Base-by-base conservation (phyloP, 2,113 vertebrate genomes). In the Lepus timidus region DNA sequence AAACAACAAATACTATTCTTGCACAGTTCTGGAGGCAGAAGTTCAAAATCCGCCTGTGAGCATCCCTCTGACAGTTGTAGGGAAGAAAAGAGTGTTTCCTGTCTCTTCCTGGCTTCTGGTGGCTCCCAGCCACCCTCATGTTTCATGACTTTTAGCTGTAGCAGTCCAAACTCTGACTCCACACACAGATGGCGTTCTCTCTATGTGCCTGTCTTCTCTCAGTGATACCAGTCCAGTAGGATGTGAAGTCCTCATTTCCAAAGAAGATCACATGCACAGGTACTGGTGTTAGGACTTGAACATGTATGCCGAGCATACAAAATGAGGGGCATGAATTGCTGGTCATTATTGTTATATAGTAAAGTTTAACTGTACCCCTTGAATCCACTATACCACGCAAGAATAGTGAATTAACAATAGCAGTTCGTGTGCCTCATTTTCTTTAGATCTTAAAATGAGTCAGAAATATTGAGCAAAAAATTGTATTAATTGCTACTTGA, bases 381-480 rank as follows among this genome's bases (percentile, higher is more conserved):
- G 68, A 91, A 67, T 5, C 7, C 12, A 95, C 14, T 27, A 13
- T 9, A 67, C 5, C 71, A 33, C 2, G 25, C 64, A 82, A 78
- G 29, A 73, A 90, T 75, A 91, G 94, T 68, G 29, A 90, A 90
- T 55, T 85, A 68, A 68, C 3, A 31, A 14, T 17, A 58, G 55
- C 55, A 93, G 86, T 31, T 91, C 27, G 49, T 36, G 17, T 29
- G 23, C 19, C 25, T 94, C 19, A 71, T 51, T 85, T 74, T 68
- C 62, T 82, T 93, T 79, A 80, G 3, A 90, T 87, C 25, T 58
- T 78, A 44, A 67, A 85, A 68, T 58, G 5, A 31, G 8, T 52
- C 82, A 33, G 27, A 89, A 94, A 85, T 68, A 80, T 14, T 87
- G 52, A 58, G 44, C 11, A 90, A 87, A 3, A 71, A 55, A 87